A percentile compares a stretch with the other conserved stretches of the same genome.
Evolutionary conservation across 1,140 invertebrate species (phyloP).

Genomic region (Bombus superbus): DNA sequence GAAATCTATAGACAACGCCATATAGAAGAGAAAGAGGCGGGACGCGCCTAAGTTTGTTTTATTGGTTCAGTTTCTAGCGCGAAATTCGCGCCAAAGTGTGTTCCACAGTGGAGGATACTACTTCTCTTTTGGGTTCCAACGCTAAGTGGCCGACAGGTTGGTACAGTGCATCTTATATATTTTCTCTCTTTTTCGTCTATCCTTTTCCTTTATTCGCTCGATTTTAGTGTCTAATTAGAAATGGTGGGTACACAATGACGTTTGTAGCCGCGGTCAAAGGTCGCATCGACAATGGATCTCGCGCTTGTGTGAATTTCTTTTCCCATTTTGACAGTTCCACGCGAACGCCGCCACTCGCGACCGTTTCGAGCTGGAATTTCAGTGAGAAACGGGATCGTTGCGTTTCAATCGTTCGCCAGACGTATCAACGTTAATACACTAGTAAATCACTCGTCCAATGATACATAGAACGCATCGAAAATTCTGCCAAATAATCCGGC

Average conservation of each 20-base stretch:
- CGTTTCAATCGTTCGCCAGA: background rate
- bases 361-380: conserved; percentile 1
- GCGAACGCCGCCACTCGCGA: background rate
- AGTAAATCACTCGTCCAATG: background rate
- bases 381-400: conserved; percentile 5
- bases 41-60: conserved; percentile 23
- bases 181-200: background rate
- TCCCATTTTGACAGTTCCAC: conserved; percentile 5
- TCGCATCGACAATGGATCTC: no score
- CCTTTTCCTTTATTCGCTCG: background rate
- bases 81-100: conserved; percentile 56
- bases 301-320: background rate
- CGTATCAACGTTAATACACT: background rate
- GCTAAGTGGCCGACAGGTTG: conserved; percentile 41
- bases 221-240: background rate
- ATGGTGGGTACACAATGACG: background rate
- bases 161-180: conserved; percentile 20
- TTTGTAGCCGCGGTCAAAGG: no score
- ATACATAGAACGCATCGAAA: background rate
- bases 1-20: background rate
- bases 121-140: conserved; percentile 53
- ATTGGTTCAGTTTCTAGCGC: conserved; percentile 35
- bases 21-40: conserved; percentile 15
- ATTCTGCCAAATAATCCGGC: conserved; percentile 6
- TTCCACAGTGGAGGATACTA: conserved; percentile 56